Evolutionary conservation across 2,888 invertebrate species (phyloP).

Genomic region (Dolichomitus sp.): DNA sequence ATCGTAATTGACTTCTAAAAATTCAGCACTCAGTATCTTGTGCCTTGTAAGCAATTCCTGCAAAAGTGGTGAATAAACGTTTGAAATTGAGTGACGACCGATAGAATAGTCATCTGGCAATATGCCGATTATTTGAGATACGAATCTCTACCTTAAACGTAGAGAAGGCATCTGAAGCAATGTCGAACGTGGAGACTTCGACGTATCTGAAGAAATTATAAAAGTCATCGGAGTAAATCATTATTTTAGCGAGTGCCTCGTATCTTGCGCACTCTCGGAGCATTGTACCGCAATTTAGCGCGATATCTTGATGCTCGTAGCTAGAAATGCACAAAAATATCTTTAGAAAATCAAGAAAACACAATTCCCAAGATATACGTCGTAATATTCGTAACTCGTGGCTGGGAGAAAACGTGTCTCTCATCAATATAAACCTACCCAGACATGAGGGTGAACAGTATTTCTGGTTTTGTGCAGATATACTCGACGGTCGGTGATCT

Average conservation of each 20-base stretch:
- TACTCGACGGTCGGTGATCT: constrained; percentile 99
- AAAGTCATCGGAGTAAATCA: constrained; percentile 99
- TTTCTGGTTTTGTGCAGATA: constrained; percentile 99
- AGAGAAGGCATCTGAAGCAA: constrained; percentile 99
- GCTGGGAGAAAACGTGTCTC: constrained; percentile 11
- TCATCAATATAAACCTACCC: constrained; percentile 89
- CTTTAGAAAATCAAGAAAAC: constrained; percentile 34
- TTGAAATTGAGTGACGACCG: not conserved
- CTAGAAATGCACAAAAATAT: constrained; percentile 87
- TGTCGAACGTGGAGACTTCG: constrained; percentile 99
- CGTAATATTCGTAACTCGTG: constrained; percentile 43
- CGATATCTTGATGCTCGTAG: constrained; percentile 99
- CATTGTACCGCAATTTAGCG: constrained; percentile 99
- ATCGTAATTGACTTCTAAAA: constrained; percentile 99
- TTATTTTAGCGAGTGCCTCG: constrained; percentile 99
- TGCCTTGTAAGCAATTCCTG: constrained; percentile 97
- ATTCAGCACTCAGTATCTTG: constrained; percentile 98
- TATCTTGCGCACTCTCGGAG: constrained; percentile 99
- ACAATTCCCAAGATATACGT: constrained; percentile 33
- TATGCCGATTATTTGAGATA: constrained; percentile 2
- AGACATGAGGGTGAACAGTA: constrained; percentile 98
- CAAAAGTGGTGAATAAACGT: constrained; percentile 76
- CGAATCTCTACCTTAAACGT: constrained; percentile 96
- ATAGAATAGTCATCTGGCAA: constrained; percentile 15
- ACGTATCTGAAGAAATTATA: constrained; percentile 99